phyloP scores from a whole-genome alignment of 2,888 invertebrate genomes.

The Patella depressa region DNA sequence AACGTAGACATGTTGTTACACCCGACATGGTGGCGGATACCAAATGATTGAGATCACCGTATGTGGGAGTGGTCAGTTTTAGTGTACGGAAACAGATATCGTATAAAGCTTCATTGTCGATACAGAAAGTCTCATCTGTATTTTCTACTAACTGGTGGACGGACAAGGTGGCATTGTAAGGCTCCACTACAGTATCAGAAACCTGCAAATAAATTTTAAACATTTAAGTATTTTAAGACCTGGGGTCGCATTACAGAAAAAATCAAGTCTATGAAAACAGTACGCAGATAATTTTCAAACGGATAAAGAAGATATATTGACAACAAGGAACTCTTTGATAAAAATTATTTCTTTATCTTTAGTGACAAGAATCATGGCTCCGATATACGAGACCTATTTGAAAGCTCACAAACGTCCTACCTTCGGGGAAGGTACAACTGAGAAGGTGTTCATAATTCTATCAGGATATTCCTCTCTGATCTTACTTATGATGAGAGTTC shows the following conservation, averaged over 20 bases:
- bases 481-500: constrained; percentile 92
- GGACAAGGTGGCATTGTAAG: constrained; percentile 1
- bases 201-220: background rate
- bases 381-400: no score
- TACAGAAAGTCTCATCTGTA: constrained; percentile 8
- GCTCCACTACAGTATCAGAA: background rate
- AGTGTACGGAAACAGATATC: constrained; percentile 1
- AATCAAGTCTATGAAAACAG: no score
- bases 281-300: no score
- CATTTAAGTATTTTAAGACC: background rate
- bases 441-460: constrained; percentile 83
- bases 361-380: background rate
- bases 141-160: constrained; percentile 5
- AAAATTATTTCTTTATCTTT: no score
- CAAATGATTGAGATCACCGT: constrained; percentile 6
- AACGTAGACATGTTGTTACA: constrained; percentile 1
- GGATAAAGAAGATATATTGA: no score
- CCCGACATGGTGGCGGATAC: constrained; percentile 6
- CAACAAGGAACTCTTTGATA: no score
- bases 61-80: background rate
- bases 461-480: constrained; percentile 98
- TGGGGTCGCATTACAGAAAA: background rate
- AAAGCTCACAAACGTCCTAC: background rate
- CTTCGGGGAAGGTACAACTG: background rate
- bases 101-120: constrained; percentile 8